Conservation (phyloP, 2,797 vertebrate genomes). For the Galaxias olidus region DNA sequence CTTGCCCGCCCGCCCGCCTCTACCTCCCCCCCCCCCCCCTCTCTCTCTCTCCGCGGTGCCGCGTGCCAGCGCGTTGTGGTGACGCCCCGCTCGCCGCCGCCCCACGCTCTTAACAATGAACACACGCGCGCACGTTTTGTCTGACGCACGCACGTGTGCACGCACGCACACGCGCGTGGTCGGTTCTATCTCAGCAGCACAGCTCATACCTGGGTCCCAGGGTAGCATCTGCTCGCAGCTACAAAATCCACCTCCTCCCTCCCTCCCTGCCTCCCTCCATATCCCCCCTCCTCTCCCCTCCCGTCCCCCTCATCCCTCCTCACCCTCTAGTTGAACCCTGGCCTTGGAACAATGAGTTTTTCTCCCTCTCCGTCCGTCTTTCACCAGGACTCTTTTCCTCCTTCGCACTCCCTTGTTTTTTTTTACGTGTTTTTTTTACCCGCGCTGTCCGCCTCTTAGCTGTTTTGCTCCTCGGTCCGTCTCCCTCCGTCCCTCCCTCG, state of each 20-base stretch:
- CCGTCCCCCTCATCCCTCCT: slow-evolving; percentile 14
- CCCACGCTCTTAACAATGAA: too few relatives aligned
- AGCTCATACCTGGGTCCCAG: slow-evolving; percentile 56
- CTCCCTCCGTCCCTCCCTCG: background rate
- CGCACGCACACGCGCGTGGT: background rate
- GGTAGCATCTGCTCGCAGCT: slow-evolving; percentile 61
- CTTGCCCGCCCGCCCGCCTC: slow-evolving; percentile 18
- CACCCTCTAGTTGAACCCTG: slow-evolving; percentile 34
- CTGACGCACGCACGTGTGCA: background rate
- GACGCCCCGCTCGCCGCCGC: too few relatives aligned
- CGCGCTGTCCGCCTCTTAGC: slow-evolving; percentile 25
- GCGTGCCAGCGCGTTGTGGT: too few relatives aligned
- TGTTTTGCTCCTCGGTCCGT: background rate
- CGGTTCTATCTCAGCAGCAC: slow-evolving; percentile 7
- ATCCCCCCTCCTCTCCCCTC: slow-evolving; percentile 4
- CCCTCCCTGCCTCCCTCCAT: background rate
- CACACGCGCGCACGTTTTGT: background rate
- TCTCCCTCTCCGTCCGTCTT: slow-evolving; percentile 9
- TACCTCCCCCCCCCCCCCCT: background rate
- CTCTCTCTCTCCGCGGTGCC: slow-evolving; percentile 3
- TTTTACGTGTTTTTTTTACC: background rate
- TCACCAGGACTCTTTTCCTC: background rate
- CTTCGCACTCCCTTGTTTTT: background rate
- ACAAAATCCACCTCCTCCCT: slow-evolving; percentile 53
- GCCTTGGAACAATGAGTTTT: slow-evolving; percentile 33